Evolutionary conservation across 2,888 invertebrate genomes (phyloP).

Genomic region (Leptodirus hochenwartii): DNA sequence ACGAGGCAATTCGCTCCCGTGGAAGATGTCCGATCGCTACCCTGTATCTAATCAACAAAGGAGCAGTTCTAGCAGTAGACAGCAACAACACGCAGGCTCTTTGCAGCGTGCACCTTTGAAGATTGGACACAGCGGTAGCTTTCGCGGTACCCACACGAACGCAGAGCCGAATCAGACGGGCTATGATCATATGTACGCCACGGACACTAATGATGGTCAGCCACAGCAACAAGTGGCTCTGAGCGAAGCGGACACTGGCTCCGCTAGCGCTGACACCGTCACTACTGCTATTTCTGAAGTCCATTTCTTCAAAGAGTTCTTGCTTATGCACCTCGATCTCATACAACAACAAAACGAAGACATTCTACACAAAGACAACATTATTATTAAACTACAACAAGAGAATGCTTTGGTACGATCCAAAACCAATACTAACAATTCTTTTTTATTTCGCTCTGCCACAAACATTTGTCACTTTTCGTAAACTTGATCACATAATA

Average conservation of each 20-base stretch:
- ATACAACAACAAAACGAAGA: conserved; percentile 82
- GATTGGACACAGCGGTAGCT: conserved; percentile 6
- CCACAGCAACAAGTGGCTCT: conserved; percentile 1
- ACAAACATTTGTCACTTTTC: too few species aligned
- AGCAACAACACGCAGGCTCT: conserved; percentile 14
- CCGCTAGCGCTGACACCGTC: not conserved
- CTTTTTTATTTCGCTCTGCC: too few species aligned
- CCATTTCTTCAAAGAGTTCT: conserved; percentile 55
- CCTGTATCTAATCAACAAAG: conserved; percentile 12
- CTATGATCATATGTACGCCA: conserved; percentile 55
- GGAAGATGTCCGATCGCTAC: conserved; percentile 30
- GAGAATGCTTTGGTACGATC: conserved; percentile 64
- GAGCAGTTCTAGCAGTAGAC: too few species aligned
- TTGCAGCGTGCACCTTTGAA: conserved; percentile 13
- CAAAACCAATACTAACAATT: too few species aligned
- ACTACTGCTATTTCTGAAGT: conserved; percentile 29
- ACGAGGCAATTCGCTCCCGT: too few species aligned
- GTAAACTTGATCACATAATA: too few species aligned
- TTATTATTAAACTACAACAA: conserved; percentile 47
- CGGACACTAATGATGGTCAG: conserved; percentile 22
- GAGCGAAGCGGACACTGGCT: too few species aligned
- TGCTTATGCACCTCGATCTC: conserved; percentile 67
- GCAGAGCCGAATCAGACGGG: too few species aligned
- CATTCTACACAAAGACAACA: conserved; percentile 60
- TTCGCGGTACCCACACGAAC: too few species aligned